Evolutionary conservation across 2,888 invertebrate species (phyloP).

Genomic region (Athrips mouffetella): DNA sequence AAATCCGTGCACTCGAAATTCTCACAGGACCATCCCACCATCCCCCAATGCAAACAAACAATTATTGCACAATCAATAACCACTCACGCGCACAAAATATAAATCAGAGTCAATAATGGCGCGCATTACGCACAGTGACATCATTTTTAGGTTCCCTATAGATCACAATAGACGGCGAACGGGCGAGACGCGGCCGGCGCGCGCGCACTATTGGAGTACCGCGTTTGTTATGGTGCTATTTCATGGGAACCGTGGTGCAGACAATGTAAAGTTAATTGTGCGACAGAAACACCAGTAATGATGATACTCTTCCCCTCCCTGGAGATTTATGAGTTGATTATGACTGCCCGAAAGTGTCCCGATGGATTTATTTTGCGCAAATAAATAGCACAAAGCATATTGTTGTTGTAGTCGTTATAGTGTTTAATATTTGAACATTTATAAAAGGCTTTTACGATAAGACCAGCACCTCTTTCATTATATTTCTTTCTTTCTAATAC

Average conservation of each 20-base stretch:
- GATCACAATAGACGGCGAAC: conserved; percentile 55
- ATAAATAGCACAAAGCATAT: conserved; percentile 69
- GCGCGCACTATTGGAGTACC: conserved; percentile 45
- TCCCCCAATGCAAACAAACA: conserved; percentile 64
- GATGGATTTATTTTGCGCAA: conserved; percentile 59
- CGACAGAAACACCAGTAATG: conserved; percentile 69
- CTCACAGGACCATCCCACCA: conserved; percentile 51
- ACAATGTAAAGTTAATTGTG: conserved; percentile 74
- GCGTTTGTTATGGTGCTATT: conserved; percentile 37
- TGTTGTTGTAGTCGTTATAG: conserved; percentile 42
- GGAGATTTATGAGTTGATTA: conserved; percentile 60
- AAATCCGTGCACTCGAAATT: conserved; percentile 43
- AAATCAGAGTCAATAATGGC: conserved; percentile 61
- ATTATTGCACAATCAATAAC: conserved; percentile 69
- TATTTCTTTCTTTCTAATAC: conserved; percentile 14
- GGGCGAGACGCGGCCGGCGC: conserved; percentile 52
- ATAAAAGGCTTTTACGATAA: too few relatives aligned
- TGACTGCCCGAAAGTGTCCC: conserved; percentile 59
- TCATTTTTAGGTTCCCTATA: conserved; percentile 48
- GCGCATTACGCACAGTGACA: conserved; percentile 48
- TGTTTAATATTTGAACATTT: background rate
- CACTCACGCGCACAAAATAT: conserved; percentile 62
- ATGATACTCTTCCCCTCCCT: conserved; percentile 49
- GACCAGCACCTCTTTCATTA: too few relatives aligned
- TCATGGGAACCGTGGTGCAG: conserved; percentile 68